These are phyloP conservation scores for Tenthredo distinguenda DNA, from an alignment of 2,888 invertebrate species.

Conservation along the genomic window DNA sequence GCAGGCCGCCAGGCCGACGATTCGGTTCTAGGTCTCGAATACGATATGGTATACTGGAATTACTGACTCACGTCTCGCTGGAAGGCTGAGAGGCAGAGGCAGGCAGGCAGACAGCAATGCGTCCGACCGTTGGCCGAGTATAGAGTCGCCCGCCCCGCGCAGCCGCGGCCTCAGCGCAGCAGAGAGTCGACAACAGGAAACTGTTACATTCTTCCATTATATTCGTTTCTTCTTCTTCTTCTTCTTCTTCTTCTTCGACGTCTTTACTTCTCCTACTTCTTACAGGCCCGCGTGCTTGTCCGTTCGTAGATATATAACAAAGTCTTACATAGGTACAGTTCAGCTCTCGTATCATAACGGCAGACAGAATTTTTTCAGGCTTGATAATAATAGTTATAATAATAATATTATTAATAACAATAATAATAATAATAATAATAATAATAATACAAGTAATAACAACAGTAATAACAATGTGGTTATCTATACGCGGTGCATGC, in stretches of 20 bases:
- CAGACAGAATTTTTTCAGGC: background rate
- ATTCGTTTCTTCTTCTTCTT: conserved; percentile 55
- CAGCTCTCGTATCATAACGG: background rate
- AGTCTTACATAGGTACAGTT: background rate
- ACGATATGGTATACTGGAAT: conserved; percentile 43
- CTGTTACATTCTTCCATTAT: conserved; percentile 66
- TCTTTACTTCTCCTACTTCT: background rate
- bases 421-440: background rate
- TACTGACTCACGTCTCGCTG: conserved; percentile 47
- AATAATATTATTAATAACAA: too few species aligned
- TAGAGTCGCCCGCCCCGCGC: conserved; percentile 39
- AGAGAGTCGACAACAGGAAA: conserved; percentile 65
- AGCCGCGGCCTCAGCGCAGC: conserved; percentile 38
- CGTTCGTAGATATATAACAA: conserved; percentile 16
- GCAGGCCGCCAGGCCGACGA: conserved; percentile 17
- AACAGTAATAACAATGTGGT: background rate
- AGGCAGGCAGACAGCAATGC: conserved; percentile 43
- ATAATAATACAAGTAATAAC: background rate
- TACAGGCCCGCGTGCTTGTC: conserved; percentile 3
- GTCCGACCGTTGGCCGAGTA: conserved; percentile 50
- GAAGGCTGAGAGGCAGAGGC: conserved; percentile 25
- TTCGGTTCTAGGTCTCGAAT: conserved; percentile 24
- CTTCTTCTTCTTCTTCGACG: conserved; percentile 23
- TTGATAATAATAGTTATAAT: background rate
- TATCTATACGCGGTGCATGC: background rate